These are phyloP conservation scores for Pristionchus entomophagus DNA, from an alignment of 2,888 invertebrate species.

Conservation along the genomic window DNA sequence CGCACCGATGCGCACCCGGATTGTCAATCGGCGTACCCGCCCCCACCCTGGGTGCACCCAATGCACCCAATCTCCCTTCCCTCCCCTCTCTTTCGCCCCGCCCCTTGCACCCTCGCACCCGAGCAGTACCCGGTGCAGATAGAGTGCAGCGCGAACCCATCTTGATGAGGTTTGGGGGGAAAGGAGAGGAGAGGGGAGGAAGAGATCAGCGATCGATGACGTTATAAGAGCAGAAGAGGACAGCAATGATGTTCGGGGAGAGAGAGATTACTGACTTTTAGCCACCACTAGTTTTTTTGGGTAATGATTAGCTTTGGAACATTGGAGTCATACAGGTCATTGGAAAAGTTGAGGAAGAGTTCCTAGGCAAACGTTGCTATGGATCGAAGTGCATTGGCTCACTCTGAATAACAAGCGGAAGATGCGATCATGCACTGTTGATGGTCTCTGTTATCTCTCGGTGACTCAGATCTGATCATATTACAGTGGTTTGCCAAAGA, in stretches of 20 bases:
- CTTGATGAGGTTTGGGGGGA: background rate
- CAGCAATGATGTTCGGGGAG: background rate
- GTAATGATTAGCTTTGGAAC: too few relatives aligned
- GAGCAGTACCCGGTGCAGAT: background rate
- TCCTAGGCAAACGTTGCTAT: too few relatives aligned
- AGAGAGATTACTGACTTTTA: background rate
- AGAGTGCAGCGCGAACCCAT: background rate
- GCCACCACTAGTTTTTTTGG: background rate
- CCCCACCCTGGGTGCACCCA: background rate
- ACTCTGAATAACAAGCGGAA: too few relatives aligned
- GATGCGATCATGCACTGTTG: too few relatives aligned
- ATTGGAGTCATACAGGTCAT: too few relatives aligned
- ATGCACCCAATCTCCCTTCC: constrained; percentile 3
- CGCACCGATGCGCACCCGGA: background rate
- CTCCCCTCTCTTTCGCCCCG: background rate
- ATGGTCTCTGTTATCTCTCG: too few relatives aligned
- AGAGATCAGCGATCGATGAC: background rate
- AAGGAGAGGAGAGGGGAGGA: background rate
- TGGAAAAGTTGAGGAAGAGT: too few relatives aligned
- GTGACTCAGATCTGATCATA: too few relatives aligned
- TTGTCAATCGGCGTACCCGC: background rate
- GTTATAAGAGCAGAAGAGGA: background rate
- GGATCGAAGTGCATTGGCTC: too few relatives aligned
- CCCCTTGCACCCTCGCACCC: background rate
- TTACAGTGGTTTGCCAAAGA: too few relatives aligned